Base-by-base conservation (phyloP, 2,888 invertebrate species). In the Acanthopleura granulata region DNA sequence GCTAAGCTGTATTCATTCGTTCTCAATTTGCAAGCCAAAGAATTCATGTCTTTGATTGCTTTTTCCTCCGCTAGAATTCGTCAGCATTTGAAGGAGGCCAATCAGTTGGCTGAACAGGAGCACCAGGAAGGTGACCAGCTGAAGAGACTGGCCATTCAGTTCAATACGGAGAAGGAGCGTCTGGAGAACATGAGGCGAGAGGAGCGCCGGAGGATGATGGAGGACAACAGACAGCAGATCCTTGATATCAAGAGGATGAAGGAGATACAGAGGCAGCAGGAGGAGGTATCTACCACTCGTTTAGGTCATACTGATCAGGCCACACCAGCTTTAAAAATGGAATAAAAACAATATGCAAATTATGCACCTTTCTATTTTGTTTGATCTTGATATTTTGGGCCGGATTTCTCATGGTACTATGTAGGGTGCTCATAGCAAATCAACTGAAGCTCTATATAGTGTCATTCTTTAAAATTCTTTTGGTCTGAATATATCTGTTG, bases 171-270 rank as follows among this genome's bases (percentile, higher is more conserved):
- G 82, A 88, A 87, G 74, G 83, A 87, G 62, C 80, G 86, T 12
- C 79, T 89, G 61, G 88, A 89, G 49, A 82, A 85, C 29, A 87
- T 90, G 69, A 79, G 84, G 22, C 79, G 76, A 27, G 86, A 85
- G 49, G 90, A 89, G 77, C 85, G 86, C 71, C 79, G 81, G 74
- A 82, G 84, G 71, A 78, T 88, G 72, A 81, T 84, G 82, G 57
- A 76, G 9, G 89, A 89, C 61, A 90, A 90, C 75, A 61, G 83
- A 66, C 82, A 81, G 62, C 90, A 90, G 80, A 89, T 90, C 14
- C 76, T 81, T 9, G 89, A 89, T 75, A 81, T 84, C 40, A 76
- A 84, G 50, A 83, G 85, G 40, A 86, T 89, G 81, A 85, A 81
- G 69, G 82, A 86, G 73, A 83, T 89, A 16, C 84, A 87, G 66